These are phyloP conservation scores for Huso huso DNA, from an alignment of 2,797 vertebrate genomes.

Conservation along the genomic window DNA sequence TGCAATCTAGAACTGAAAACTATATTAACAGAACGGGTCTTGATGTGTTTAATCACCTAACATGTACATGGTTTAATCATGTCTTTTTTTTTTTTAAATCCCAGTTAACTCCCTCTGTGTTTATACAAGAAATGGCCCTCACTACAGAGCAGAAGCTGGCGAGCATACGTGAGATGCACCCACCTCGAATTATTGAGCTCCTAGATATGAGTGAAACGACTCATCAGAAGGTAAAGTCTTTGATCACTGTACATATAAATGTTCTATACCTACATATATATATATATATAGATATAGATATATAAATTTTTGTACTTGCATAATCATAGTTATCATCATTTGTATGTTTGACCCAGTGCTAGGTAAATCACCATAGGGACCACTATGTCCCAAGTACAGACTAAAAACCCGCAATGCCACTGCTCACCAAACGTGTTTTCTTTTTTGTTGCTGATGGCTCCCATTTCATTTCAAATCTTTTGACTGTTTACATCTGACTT, in stretches of 20 bases:
- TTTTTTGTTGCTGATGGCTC: too few species aligned
- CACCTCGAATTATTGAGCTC: slow-evolving; percentile 61
- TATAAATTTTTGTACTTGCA: too few species aligned
- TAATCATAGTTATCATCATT: too few species aligned
- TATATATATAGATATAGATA: too few species aligned
- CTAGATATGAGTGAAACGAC: slow-evolving; percentile 59
- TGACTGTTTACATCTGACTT: too few species aligned
- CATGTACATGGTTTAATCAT: background rate
- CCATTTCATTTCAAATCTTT: too few species aligned
- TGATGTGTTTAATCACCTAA: slow-evolving; percentile 41
- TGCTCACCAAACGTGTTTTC: too few species aligned
- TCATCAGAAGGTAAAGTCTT: slow-evolving; percentile 66
- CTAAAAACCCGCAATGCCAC: too few species aligned
- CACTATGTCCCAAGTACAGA: too few species aligned
- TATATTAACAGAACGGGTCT: slow-evolving; percentile 35
- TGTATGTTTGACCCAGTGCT: too few species aligned
- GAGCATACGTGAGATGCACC: slow-evolving; percentile 45
- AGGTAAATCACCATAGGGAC: too few species aligned
- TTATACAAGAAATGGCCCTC: slow-evolving; percentile 70
- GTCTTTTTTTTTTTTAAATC: slow-evolving; percentile 38
- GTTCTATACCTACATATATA: background rate
- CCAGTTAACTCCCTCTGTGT: slow-evolving; percentile 75
- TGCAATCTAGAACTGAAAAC: slow-evolving; percentile 22
- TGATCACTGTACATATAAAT: slow-evolving; percentile 24
- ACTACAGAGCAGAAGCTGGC: slow-evolving; percentile 64